These are phyloP conservation scores for Drosophila punjabiensis DNA, from an alignment of 1,140 invertebrate genomes.

Conservation along the genomic window DNA sequence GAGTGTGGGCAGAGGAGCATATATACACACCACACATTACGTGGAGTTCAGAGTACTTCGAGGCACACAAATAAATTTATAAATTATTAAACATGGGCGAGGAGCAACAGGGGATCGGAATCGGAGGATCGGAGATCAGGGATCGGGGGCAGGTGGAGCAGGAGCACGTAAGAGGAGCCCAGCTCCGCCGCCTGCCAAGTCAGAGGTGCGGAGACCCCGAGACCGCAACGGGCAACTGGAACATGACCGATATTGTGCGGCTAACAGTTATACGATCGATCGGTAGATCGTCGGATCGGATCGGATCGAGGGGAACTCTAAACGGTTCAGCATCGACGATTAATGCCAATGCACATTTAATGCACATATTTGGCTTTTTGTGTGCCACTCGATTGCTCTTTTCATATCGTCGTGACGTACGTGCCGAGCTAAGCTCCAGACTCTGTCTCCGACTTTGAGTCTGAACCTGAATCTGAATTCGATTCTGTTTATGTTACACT, in stretches of 20 bases:
- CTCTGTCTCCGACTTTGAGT: slow-evolving; percentile 32
- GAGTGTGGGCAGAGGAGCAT: slow-evolving; percentile 3
- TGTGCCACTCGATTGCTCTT: slow-evolving; percentile 71
- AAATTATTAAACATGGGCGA: slow-evolving; percentile 75
- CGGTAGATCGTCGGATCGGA: neutral
- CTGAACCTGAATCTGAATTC: slow-evolving; percentile 29
- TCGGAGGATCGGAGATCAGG: slow-evolving; percentile 16
- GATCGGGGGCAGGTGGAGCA: slow-evolving; percentile 16
- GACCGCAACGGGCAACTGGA: slow-evolving; percentile 70
- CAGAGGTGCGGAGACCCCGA: slow-evolving; percentile 65
- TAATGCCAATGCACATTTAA: slow-evolving; percentile 83
- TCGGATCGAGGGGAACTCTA: slow-evolving; percentile 27
- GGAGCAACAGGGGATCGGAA: slow-evolving; percentile 3
- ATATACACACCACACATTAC: slow-evolving; percentile 37
- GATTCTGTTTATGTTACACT: slow-evolving; percentile 23
- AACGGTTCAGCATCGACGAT: slow-evolving; percentile 76
- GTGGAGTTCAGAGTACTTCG: slow-evolving; percentile 72
- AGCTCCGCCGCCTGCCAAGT: slow-evolving; percentile 62
- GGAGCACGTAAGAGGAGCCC: slow-evolving; percentile 34
- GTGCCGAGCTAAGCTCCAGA: slow-evolving; percentile 65
- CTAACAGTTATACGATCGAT: slow-evolving; percentile 71
- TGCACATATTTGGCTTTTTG: slow-evolving; percentile 76
- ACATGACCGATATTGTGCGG: slow-evolving; percentile 81
- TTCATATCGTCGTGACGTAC: slow-evolving; percentile 76
- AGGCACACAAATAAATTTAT: slow-evolving; percentile 72